Evolutionary conservation across 2,888 invertebrate species (phyloP).

Genomic region (Hydrotaea diabolus): DNA sequence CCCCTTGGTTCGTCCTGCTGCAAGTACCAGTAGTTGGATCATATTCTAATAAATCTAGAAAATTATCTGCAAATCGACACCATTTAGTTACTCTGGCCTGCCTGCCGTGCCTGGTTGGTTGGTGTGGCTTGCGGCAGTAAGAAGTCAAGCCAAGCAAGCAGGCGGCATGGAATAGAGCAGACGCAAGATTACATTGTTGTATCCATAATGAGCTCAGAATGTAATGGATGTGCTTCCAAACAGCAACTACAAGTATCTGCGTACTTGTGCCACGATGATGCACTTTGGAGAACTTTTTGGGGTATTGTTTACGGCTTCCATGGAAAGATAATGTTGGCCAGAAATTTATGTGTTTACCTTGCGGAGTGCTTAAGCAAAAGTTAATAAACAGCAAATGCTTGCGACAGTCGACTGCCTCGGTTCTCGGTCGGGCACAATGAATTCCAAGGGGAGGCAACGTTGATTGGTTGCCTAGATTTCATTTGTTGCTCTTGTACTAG

Average conservation of each 20-base stretch:
- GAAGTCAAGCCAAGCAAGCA: not conserved
- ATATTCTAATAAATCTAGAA: slow-evolving; percentile 1
- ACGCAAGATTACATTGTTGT: slow-evolving; percentile 19
- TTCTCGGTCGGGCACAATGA: slow-evolving; percentile 79
- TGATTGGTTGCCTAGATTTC: not conserved
- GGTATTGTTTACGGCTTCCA: not conserved
- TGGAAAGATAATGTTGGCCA: slow-evolving; percentile 21
- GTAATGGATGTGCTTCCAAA: slow-evolving; percentile 21
- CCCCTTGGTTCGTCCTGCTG: not conserved
- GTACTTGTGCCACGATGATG: slow-evolving; percentile 14
- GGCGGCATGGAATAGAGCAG: too few species aligned
- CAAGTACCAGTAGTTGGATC: not conserved
- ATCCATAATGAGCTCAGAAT: slow-evolving; percentile 16
- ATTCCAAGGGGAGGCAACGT: slow-evolving; percentile 76
- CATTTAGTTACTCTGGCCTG: slow-evolving; percentile 17
- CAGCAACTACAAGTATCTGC: not conserved
- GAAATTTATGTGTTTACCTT: slow-evolving; percentile 40
- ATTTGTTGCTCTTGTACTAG: not conserved
- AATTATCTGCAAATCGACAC: slow-evolving; percentile 25
- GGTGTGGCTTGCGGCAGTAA: not conserved
- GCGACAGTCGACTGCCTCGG: not conserved
- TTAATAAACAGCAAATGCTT: slow-evolving; percentile 27
- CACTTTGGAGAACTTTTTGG: slow-evolving; percentile 33
- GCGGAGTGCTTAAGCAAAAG: slow-evolving; percentile 24
- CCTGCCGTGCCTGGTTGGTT: too few species aligned